A percentile compares a stretch with the other conserved stretches of the same genome.
phyloP scores from a whole-genome alignment of 2,113 vertebrate genomes.

The Capreolus pygargus region DNA sequence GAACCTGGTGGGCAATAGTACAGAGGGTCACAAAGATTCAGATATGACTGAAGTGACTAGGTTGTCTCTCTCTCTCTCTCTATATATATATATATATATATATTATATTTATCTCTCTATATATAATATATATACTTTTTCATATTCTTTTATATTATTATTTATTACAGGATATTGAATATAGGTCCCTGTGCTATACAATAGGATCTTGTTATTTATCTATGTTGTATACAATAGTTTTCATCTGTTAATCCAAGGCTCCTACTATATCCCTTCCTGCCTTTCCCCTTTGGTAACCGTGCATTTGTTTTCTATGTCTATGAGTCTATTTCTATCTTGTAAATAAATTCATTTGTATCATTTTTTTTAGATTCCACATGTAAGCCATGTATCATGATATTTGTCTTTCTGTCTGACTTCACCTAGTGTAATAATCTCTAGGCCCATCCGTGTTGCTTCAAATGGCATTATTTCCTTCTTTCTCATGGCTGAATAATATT shows the following conservation, averaged over 20 bases:
- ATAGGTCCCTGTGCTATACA: background rate
- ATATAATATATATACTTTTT: background rate
- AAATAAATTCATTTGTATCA: background rate
- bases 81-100: background rate
- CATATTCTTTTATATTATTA: background rate
- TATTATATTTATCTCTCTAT: background rate
- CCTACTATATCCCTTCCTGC: background rate
- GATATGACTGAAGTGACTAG: background rate
- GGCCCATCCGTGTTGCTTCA: background rate
- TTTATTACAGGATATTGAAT: background rate
- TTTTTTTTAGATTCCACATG: background rate
- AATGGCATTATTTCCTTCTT: background rate
- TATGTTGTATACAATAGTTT: background rate
- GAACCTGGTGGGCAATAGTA: background rate
- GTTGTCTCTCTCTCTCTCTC: background rate
- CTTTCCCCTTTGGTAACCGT: background rate
- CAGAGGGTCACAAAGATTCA: rapidly evolving
- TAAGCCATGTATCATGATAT: background rate
- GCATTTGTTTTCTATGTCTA: background rate
- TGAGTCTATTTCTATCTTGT: background rate
- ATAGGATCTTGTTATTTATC: background rate
- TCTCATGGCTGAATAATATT: background rate
- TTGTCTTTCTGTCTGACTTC: background rate
- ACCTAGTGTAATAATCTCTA: background rate
- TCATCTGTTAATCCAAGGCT: background rate